Evolutionary conservation across 2,113 vertebrate genomes (phyloP).

Genomic region (Paedocypris sp.): DNA sequence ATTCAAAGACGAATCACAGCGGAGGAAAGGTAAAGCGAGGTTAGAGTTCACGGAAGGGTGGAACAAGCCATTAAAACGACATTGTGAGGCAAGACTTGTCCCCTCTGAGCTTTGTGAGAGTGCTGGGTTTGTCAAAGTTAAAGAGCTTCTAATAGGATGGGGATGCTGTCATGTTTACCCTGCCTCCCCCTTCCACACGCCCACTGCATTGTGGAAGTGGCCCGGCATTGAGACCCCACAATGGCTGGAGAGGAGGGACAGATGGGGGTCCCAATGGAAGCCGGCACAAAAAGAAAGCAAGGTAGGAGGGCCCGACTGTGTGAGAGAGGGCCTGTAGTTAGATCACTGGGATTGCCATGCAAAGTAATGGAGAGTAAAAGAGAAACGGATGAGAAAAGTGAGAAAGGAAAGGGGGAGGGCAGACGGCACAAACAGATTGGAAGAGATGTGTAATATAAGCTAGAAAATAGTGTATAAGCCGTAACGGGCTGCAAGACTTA

Average conservation of each 20-base stretch:
- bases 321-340: slow-evolving; percentile 26
- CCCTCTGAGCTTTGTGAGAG: slow-evolving; percentile 50
- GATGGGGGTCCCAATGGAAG: slow-evolving; percentile 63
- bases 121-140: slow-evolving; percentile 63
- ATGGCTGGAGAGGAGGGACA: slow-evolving; percentile 64
- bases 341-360: slow-evolving; percentile 28
- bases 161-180: slow-evolving; percentile 70
- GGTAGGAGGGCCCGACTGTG: slow-evolving; percentile 52
- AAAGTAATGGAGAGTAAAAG: slow-evolving; percentile 37
- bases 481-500: not conserved
- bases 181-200: slow-evolving; percentile 52
- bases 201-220: slow-evolving; percentile 64
- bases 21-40: not conserved
- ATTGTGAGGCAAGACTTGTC: slow-evolving; percentile 45
- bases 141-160: slow-evolving; percentile 73
- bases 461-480: slow-evolving; percentile 12
- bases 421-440: slow-evolving; percentile 24
- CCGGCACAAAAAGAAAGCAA: slow-evolving; percentile 54
- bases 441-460: not conserved
- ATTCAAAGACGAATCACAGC: not conserved
- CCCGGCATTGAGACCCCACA: slow-evolving; percentile 60
- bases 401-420: slow-evolving; percentile 25
- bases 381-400: slow-evolving; percentile 32
- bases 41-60: slow-evolving; percentile 2
- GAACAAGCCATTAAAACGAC: slow-evolving; percentile 41